phyloP scores from a whole-genome alignment of 2,888 invertebrate species.

The Brachypalpus laphriformis region DNA sequence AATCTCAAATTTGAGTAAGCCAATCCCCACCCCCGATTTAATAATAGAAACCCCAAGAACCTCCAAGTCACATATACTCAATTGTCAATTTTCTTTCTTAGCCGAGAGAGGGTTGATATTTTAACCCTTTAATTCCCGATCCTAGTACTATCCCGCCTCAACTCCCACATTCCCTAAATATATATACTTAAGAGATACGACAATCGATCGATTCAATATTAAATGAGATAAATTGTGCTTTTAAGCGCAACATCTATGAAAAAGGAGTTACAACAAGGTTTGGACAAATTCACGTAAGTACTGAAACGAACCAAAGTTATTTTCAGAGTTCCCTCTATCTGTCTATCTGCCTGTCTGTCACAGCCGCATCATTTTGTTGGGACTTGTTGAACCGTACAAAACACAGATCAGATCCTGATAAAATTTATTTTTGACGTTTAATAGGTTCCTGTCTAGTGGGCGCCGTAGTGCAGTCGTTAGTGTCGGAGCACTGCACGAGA shows the following conservation, averaged over 20 bases:
- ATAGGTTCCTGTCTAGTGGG: too few relatives aligned
- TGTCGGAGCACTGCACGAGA: too few relatives aligned
- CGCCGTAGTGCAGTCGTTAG: too few relatives aligned
- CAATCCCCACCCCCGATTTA: conserved; percentile 38
- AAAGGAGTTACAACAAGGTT: neutral
- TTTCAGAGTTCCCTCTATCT: too few relatives aligned
- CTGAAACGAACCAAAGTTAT: too few relatives aligned
- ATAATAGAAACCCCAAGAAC: conserved; percentile 13
- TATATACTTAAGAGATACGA: conserved; percentile 57
- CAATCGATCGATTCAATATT: conserved; percentile 18
- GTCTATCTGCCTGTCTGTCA: too few relatives aligned
- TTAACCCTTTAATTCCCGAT: conserved; percentile 45
- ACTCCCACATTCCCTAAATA: conserved; percentile 73
- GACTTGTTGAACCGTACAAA: too few relatives aligned
- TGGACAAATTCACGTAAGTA: neutral
- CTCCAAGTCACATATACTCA: conserved; percentile 42
- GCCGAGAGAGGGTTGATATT: conserved; percentile 38
- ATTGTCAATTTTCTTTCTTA: conserved; percentile 54
- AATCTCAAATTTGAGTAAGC: conserved; percentile 59
- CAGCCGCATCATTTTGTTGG: too few relatives aligned
- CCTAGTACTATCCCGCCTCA: conserved; percentile 57
- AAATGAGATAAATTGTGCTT: conserved; percentile 40
- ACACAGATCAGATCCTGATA: too few relatives aligned
- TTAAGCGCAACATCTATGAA: conserved; percentile 35
- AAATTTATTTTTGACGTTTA: too few relatives aligned